A percentile compares a stretch with the other conserved stretches of the same genome.
These are phyloP conservation scores for Drosophila quasianomalipes DNA, from an alignment of 2,888 invertebrate genomes.

Conservation along the genomic window DNA sequence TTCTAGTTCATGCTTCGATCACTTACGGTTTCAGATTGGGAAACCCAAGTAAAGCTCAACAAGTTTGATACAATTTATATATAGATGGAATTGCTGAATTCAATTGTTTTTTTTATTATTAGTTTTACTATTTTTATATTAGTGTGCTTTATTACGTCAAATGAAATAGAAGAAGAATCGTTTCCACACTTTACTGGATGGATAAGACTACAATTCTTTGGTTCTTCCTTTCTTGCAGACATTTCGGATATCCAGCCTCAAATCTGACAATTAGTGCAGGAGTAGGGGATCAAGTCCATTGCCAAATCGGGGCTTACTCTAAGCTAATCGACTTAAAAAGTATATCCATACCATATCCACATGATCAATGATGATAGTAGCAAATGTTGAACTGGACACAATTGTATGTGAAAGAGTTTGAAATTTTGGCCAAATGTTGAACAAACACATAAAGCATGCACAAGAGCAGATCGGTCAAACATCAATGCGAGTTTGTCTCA, in stretches of 20 bases:
- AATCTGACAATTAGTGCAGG: not conserved
- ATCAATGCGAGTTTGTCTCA: slow-evolving; percentile 18
- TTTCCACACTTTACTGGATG: not conserved
- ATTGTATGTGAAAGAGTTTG: not conserved
- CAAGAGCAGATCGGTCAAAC: not conserved
- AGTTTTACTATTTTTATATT: not conserved
- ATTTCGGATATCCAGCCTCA: not conserved
- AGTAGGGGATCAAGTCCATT: not conserved
- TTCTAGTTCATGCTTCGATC: not conserved
- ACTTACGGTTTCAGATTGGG: not conserved
- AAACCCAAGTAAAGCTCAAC: not conserved
- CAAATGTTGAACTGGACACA: not conserved
- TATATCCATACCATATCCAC: not conserved
- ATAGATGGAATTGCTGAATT: not conserved
- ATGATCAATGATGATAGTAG: not conserved
- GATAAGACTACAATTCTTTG: not conserved
- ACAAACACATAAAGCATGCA: not conserved
- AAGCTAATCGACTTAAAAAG: not conserved
- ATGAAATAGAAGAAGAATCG: not conserved
- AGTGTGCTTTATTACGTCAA: not conserved
- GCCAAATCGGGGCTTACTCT: not conserved
- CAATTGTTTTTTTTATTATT: not conserved
- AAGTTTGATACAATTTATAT: not conserved
- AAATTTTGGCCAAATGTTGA: slow-evolving; percentile 8
- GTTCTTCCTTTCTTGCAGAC: not conserved